Evolutionary conservation across 2,113 vertebrate genomes (phyloP), one percentile per base, ranked within the genome.

Genomic region (Oryzias javanicus): DNA sequence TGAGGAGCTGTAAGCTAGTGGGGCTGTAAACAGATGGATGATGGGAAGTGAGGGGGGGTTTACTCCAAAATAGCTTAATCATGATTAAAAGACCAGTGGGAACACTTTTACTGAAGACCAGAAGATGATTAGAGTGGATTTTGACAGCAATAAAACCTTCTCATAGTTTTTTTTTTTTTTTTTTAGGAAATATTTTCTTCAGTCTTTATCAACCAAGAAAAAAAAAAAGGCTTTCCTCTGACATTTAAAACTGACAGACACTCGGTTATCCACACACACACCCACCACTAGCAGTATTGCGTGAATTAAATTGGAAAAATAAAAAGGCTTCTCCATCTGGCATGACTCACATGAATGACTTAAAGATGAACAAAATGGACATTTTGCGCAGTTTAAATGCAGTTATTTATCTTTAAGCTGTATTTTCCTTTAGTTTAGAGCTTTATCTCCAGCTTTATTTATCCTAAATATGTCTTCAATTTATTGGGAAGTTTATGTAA

Each of bases 231-330:
- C 42, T 49, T 27, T 40, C 72, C 45, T 67, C 16, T 13, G 18
- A 64, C 25, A 1, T 27, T 27, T 27, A 27, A 6, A 27, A 27
- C 25, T 27, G 6, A 60, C 52, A 60, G 16, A 66, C 49, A 19
- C 62, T 29, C 35, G 69, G 53, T 49, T 49, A 62, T 65, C 55
- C 54, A 45, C 66, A 58, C 72, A 58, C 72, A 68, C 75, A 64
- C 6, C 46, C 55, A 20, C 70, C 51, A 66, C 80, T 56, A 40
- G 47, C 47, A 46, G 27, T 60, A 53, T 15, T 15, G 49, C 50
- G 41, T 67, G 16, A 52, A 56, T 65, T 50, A 64, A 20, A 76
- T 68, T 71, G 1, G 15, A 55, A 53, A 45, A 64, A 71, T 60
- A 70, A 48, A 72, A 68, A 50, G 65, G 60, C 19, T 47, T 47